phyloP scores from a whole-genome alignment of 2,888 invertebrate species.

The Heliconius sara region DNA sequence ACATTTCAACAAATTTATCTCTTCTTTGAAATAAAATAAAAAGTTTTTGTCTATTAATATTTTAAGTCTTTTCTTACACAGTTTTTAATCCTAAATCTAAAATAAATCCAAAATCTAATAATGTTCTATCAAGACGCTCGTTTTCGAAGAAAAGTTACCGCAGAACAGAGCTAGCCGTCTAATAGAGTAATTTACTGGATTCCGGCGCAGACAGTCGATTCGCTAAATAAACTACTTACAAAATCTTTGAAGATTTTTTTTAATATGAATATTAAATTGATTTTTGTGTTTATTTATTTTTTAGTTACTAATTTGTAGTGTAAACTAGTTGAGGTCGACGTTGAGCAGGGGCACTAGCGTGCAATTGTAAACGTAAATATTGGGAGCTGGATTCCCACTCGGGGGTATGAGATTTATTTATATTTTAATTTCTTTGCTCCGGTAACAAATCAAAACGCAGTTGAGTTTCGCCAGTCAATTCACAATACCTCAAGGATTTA shows the following conservation, averaged over 20 bases:
- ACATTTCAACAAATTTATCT: too few relatives aligned
- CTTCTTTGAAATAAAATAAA: background rate
- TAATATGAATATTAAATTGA: background rate
- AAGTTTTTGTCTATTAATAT: background rate
- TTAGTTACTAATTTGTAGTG: background rate
- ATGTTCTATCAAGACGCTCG: slow-evolving; percentile 8
- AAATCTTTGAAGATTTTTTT: background rate
- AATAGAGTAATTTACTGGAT: slow-evolving; percentile 27
- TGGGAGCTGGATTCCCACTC: background rate
- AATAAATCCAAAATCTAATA: background rate
- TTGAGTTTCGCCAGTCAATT: background rate
- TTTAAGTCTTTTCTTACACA: background rate
- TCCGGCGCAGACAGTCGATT: slow-evolving; percentile 4
- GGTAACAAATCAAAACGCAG: background rate
- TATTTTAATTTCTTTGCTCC: background rate
- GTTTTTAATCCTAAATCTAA: background rate
- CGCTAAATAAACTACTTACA: slow-evolving; percentile 14
- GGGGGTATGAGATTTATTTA: background rate
- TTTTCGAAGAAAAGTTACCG: slow-evolving; percentile 3
- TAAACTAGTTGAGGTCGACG: background rate
- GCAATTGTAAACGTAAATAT: background rate
- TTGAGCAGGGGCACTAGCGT: background rate
- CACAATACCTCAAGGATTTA: background rate
- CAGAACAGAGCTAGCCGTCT: background rate
- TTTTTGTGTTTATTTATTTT: background rate